Evolutionary conservation across 2,797 vertebrate species (phyloP), one percentile per base, ranked within the genome.

Genomic region (Lophotriccus pileatus): DNA sequence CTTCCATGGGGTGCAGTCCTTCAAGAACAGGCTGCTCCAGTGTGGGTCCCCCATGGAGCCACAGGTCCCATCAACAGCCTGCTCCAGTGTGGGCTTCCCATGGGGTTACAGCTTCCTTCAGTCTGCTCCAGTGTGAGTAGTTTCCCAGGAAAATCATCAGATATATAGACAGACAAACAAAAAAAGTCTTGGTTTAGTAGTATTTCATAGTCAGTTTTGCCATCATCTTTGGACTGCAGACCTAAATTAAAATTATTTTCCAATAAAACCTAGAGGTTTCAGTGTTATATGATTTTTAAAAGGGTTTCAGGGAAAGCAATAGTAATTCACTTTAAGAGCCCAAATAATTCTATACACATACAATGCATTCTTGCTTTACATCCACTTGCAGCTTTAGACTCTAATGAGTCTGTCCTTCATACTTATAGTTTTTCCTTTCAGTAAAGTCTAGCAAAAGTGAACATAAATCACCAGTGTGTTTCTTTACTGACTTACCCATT

Each of bases 41-140:
- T 1, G 0, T 3, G 7, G 9, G 68, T 37, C 19, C 21, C 25
- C 24, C 19, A 8, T 2, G 0, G 46, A 19, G 32, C n/a, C 55
- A 34, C n/a, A 24, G n/a, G n/a, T 16, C 59, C 27, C 41, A 12
- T 6, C 59, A 30, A 27, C 12, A 60, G 5, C 18, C 25, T 60
- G 58, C 59, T 60, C 27, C 27, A 60, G 37, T 19, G 28, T 14
- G 18, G 59, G 37, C 59, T 60, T 12, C 37, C 37, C 37, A 14
- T 13, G 36, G 59, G 12, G 18, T 14, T 39, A 21, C 37, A 30
- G 18, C 59, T 37, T 41, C 27, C 37, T 60, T 39, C 18, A 27
- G 17, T 9, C 25, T 60, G 58, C 58, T 60, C 58, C 27, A 60
- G 18, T 28, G 36, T 14, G 59, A 47, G 4, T 24, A 27, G 53